phyloP scores from a whole-genome alignment of 2,113 vertebrate species.

The Salvelinus fontinalis region DNA sequence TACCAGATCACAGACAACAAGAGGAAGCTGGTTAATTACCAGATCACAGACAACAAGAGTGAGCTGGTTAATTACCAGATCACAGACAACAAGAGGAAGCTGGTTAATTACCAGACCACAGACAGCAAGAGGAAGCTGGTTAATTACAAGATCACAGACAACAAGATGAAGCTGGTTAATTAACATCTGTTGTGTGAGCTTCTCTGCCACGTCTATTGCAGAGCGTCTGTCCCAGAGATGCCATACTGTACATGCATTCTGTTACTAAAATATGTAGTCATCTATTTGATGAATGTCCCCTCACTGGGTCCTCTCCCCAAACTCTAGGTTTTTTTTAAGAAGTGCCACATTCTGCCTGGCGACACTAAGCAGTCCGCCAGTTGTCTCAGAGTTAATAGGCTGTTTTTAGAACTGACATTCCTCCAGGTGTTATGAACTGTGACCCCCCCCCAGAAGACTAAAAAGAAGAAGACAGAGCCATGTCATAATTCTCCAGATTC shows the following conservation, averaged over 20 bases:
- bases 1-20: no score
- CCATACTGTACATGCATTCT: constrained; percentile 59
- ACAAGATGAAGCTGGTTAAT: no score
- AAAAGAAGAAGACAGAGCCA: no score
- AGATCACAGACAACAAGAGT: no score
- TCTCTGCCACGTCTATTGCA: constrained; percentile 69
- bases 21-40: no score
- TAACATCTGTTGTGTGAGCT: constrained; percentile 53
- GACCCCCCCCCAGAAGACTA: background rate
- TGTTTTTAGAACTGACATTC: constrained; percentile 29
- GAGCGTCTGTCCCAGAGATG: background rate
- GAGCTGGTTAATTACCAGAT: no score
- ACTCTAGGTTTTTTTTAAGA: constrained; percentile 44
- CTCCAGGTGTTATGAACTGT: constrained; percentile 9
- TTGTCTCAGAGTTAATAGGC: constrained; percentile 53
- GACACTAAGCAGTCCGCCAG: constrained; percentile 52
- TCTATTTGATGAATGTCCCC: constrained; percentile 59
- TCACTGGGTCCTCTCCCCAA: constrained; percentile 26
- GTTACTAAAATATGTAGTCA: constrained; percentile 51
- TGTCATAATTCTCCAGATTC: no score
- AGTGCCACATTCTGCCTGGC: constrained; percentile 63
- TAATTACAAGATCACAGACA: no score
- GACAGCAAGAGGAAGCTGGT: no score
- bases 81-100: no score
- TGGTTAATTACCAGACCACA: no score